A percentile compares a stretch with the other conserved stretches of the same genome.
phyloP scores from a whole-genome alignment of 2,888 invertebrate species.

The Meiosimyza decipiens region DNA sequence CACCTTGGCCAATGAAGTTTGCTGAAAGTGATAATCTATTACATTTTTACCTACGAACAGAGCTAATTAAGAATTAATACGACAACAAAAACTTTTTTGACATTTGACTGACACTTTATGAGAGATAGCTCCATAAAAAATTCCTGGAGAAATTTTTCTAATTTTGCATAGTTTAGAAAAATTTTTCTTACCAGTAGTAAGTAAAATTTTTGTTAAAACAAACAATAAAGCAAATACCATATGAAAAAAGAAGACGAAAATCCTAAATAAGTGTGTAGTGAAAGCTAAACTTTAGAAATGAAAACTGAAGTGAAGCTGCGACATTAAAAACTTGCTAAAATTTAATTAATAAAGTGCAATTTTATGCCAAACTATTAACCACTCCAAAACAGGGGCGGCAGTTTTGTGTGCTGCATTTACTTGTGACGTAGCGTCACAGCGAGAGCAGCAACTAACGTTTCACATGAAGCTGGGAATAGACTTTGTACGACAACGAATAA shows the following conservation, averaged over 20 bases:
- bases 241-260: neutral
- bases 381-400: neutral
- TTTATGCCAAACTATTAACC: no score
- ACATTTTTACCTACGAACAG: neutral
- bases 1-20: no score
- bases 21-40: neutral
- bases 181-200: neutral
- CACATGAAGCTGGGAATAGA: neutral
- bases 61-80: slow-evolving; percentile 10
- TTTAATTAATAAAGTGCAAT: slow-evolving; percentile 8
- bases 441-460: neutral
- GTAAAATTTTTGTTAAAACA: neutral
- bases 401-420: neutral
- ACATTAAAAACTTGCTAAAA: neutral
- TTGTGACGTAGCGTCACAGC: neutral
- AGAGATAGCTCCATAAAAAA: slow-evolving; percentile 21
- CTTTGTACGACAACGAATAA: neutral
- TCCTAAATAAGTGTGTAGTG: neutral
- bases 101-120: slow-evolving; percentile 21
- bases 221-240: neutral
- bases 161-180: slow-evolving; percentile 10
- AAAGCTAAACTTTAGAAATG: no score
- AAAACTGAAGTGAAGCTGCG: neutral
- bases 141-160: slow-evolving; percentile 26
- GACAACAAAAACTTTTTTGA: slow-evolving; percentile 37